phyloP scores from a whole-genome alignment of 2,113 vertebrate species.

The Peucedramus taeniatus region DNA sequence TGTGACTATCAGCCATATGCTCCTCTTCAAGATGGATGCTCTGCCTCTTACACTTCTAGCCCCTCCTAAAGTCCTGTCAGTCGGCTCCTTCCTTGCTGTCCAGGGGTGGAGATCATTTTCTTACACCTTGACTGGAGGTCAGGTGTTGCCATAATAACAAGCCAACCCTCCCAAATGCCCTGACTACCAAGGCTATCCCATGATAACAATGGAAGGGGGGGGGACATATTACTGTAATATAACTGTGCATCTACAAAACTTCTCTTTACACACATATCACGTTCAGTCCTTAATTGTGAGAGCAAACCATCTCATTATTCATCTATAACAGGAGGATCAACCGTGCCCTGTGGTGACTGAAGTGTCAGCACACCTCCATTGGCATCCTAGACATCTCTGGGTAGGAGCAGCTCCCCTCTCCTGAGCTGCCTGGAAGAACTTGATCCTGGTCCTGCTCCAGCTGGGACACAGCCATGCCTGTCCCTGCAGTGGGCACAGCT shows the following conservation, averaged over 20 bases:
- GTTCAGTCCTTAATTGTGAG: not conserved
- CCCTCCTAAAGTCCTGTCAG: not conserved
- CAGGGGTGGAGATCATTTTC: not conserved
- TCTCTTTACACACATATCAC: not conserved
- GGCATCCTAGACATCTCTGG: constrained; percentile 81
- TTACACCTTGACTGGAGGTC: not conserved
- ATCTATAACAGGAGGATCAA: constrained; percentile 64
- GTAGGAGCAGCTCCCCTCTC: constrained; percentile 8
- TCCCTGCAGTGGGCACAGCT: not conserved
- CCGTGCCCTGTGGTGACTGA: constrained; percentile 58
- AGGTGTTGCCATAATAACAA: not conserved
- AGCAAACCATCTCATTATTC: not conserved
- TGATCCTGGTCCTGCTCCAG: not conserved
- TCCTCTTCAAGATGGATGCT: not conserved
- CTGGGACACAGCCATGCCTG: not conserved
- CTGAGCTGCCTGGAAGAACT: not conserved
- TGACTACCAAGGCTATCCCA: not conserved
- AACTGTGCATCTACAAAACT: accelerated
- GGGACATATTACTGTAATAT: not conserved
- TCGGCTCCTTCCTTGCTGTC: not conserved
- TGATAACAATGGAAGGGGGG: not conserved
- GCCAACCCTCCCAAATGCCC: not conserved
- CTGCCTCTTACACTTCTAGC: not conserved
- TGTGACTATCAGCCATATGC: not conserved
- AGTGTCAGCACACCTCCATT: constrained; percentile 56